phyloP scores from a whole-genome alignment of 2,797 vertebrate genomes.

The Chiloscyllium punctatum region DNA sequence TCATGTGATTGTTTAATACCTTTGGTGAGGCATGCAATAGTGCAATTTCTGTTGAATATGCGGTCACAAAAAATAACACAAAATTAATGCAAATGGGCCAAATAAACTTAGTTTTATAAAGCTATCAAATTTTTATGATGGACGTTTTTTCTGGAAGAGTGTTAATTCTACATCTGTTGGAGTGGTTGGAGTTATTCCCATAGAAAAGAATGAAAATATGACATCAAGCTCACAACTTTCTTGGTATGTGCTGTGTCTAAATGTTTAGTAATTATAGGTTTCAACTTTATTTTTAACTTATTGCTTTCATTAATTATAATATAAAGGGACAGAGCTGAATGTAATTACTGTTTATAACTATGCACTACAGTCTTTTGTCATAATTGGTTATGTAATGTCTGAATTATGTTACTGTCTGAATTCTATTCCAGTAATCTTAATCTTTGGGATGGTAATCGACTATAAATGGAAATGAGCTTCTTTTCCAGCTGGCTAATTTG shows the following conservation, averaged over 20 bases:
- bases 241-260: not conserved
- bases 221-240: not conserved
- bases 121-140: not conserved
- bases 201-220: constrained; percentile 14
- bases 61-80: not conserved
- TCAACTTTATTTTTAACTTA: not conserved
- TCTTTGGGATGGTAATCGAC: not conserved
- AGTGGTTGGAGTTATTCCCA: not conserved
- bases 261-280: constrained; percentile 6
- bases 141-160: not conserved
- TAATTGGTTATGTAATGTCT: not conserved
- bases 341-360: constrained; percentile 22
- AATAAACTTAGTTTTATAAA: not conserved
- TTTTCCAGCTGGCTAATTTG: not conserved
- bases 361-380: not conserved
- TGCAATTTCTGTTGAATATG: not conserved
- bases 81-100: not conserved
- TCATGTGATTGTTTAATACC: not conserved
- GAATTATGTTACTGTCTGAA: not conserved
- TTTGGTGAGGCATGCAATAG: not conserved
- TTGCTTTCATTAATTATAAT: constrained; percentile 5
- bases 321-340: not conserved
- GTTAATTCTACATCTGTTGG: not conserved
- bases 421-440: not conserved
- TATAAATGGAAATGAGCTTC: not conserved